Conservation (phyloP, 1,140 invertebrate species). For the Drosophila suzukii region DNA sequence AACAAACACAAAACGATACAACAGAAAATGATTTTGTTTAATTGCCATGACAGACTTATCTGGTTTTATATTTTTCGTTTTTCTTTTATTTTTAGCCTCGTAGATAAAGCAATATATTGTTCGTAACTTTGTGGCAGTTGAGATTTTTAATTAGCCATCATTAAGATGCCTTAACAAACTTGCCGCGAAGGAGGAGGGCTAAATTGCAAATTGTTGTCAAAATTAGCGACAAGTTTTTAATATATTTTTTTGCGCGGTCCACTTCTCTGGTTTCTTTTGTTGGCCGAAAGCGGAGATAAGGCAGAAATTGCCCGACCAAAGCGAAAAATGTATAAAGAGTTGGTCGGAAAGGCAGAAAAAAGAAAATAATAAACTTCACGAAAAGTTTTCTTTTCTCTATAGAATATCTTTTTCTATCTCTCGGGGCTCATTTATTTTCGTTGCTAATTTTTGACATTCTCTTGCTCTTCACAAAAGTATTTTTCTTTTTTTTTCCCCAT, state of each 20-base stretch:
- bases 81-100: constrained; percentile 8
- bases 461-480: constrained; percentile 39
- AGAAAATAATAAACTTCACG: constrained; percentile 38
- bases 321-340: constrained; percentile 35
- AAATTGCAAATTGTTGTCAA: constrained; percentile 74
- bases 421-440: constrained; percentile 73
- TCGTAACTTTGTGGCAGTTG: constrained; percentile 63
- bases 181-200: constrained; percentile 2
- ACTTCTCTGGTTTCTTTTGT: constrained; percentile 43
- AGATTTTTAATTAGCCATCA: constrained; percentile 76
- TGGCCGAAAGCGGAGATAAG: constrained; percentile 50
- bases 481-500: background rate
- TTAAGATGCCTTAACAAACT: constrained; percentile 52
- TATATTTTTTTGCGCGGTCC: constrained; percentile 28
- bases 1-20: constrained; percentile 56
- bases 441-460: constrained; percentile 79
- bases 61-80: constrained; percentile 40
- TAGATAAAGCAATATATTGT: constrained; percentile 45
- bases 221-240: constrained; percentile 72
- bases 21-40: constrained; percentile 60
- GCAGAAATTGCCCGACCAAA: constrained; percentile 53
- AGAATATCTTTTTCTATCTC: constrained; percentile 28
- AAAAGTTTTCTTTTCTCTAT: constrained; percentile 45
- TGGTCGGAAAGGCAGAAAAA: constrained; percentile 30
- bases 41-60: constrained; percentile 68